These are phyloP conservation scores for Yasuhikotakia modesta DNA, from an alignment of 2,797 vertebrate species.

Conservation along the genomic window DNA sequence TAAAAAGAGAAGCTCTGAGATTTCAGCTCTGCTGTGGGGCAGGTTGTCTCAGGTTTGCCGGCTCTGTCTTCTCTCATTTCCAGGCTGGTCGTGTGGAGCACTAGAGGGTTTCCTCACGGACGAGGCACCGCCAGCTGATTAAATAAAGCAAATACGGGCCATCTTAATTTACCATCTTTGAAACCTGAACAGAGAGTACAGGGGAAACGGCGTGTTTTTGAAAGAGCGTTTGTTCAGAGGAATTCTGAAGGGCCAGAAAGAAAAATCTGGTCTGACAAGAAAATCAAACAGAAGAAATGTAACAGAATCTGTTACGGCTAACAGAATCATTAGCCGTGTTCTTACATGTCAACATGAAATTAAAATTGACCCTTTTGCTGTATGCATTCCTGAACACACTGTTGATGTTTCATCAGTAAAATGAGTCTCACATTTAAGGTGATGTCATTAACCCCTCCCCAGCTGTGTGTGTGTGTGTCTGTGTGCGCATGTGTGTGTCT, in stretches of 20 bases:
- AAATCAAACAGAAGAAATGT: slow-evolving; percentile 14
- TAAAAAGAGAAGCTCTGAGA: slow-evolving; percentile 7
- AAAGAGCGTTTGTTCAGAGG: slow-evolving; percentile 41
- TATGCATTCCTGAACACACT: background rate
- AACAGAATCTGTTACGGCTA: background rate
- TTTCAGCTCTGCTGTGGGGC: slow-evolving; percentile 29
- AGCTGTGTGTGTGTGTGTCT: too few species aligned
- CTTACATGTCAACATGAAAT: background rate
- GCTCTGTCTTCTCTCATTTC: slow-evolving; percentile 64
- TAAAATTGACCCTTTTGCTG: background rate
- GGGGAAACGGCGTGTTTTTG: slow-evolving; percentile 7
- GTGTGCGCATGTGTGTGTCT: too few species aligned
- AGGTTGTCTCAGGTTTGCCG: slow-evolving; percentile 55
- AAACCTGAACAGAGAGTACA: slow-evolving; percentile 20
- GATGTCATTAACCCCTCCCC: too few species aligned
- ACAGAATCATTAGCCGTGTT: background rate
- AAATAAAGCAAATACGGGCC: slow-evolving; percentile 43
- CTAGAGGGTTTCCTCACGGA: slow-evolving; percentile 47
- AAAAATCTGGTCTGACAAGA: background rate
- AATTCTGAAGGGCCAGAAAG: background rate
- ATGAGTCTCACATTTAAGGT: too few species aligned
- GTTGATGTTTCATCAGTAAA: background rate
- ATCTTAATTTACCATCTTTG: slow-evolving; percentile 49
- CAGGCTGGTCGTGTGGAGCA: slow-evolving; percentile 46
- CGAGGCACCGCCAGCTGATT: slow-evolving; percentile 30